Base-by-base conservation (phyloP, 1,140 invertebrate species). In the Zaprionus inermis region DNA sequence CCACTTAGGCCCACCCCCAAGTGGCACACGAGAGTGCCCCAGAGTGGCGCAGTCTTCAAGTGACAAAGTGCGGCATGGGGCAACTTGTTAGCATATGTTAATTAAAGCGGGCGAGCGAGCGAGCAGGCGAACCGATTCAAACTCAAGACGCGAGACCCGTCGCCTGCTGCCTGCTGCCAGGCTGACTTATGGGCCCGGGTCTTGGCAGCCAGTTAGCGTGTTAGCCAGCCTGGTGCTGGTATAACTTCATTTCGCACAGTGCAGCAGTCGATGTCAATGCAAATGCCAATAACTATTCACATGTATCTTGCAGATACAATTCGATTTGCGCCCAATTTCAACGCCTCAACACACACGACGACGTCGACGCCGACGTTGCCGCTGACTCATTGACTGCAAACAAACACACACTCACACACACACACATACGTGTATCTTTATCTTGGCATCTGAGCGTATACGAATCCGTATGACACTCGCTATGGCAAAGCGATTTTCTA, bases 81-180 rank as follows among this genome's bases (percentile, higher is more conserved):
- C 83, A 88, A 88, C 83, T 88, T 88, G 84, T 88, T 88, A 88
- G 83, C 83, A 88, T 88, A 88, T 88, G 83, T 88, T 88, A 88
- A 88, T 88, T 88, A 88, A 88, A 88, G 82, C 82, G 83, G 82
- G 82, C 82, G 82, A 80, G 36, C 36, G 36, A 81, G 61, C 67
- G 63, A 74, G 58, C 68, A 64, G 57, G 38, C 32, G 38, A 49
- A 20, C 30, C 36, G 34, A 59, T 63, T 24, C 49, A 41, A 36
- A 28, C 55, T 59, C 52, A n/a, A 28, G 28, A 36, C 41, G 22
- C 51, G 54, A 49, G 44, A 44, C 46, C 49, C 20, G 59, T 14
- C 20, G 66, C 75, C 79, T 58, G 82, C 30, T 78, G 82, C 78
- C 82, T 79, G 56, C 51, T 63, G 58, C 66, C 38, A 14, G 67